Conservation (phyloP, 2,888 invertebrate genomes). For the Antheraea assamensis region DNA sequence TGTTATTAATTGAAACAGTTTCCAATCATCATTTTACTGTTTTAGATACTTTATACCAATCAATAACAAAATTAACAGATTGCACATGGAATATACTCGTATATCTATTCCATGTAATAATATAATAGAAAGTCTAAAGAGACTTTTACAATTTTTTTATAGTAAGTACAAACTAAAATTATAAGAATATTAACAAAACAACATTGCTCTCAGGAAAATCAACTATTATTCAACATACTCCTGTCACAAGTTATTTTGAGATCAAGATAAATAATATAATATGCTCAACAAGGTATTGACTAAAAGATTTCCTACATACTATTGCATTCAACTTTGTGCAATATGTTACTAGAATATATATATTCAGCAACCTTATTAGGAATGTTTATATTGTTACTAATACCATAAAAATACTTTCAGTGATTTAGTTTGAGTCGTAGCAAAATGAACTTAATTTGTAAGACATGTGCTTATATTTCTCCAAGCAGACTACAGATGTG, state of each 20-base stretch:
- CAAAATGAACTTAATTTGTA: neutral
- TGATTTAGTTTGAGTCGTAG: neutral
- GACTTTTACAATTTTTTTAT: constrained; percentile 6
- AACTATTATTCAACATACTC: constrained; percentile 34
- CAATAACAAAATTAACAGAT: neutral
- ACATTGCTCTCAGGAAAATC: constrained; percentile 23
- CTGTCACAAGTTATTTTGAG: constrained; percentile 50
- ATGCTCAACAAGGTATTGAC: constrained; percentile 26
- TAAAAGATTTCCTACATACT: constrained; percentile 29
- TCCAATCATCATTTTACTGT: neutral
- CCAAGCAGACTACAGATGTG: too few species aligned
- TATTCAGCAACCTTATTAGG: constrained; percentile 29
- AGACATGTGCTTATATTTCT: neutral
- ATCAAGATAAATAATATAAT: constrained; percentile 47
- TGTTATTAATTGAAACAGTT: neutral
- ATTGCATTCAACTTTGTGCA: constrained; percentile 39
- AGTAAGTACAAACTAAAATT: constrained; percentile 29
- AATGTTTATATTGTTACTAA: constrained; percentile 31
- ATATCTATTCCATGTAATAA: too few species aligned
- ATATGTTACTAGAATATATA: constrained; percentile 24
- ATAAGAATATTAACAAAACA: constrained; percentile 44
- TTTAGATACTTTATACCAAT: neutral
- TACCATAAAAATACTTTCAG: constrained; percentile 15
- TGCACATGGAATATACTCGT: neutral
- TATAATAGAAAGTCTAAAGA: neutral